These are phyloP conservation scores for Xestia c-nigrum DNA, from an alignment of 2,888 invertebrate genomes.

Conservation along the genomic window DNA sequence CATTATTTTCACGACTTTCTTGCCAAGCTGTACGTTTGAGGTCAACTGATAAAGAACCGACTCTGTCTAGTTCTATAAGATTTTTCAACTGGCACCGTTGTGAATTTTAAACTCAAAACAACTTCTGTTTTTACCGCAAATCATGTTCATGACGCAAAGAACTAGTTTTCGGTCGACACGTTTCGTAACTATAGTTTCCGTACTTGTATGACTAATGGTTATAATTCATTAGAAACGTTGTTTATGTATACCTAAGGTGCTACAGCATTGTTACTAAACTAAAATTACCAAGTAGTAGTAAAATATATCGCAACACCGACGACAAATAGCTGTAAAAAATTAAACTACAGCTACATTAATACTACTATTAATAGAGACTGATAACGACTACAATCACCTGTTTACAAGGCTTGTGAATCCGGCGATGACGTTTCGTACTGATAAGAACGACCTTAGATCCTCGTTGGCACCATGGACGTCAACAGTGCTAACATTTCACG, in stretches of 20 bases:
- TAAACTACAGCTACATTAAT: conserved; percentile 17
- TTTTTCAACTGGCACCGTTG: conserved; percentile 14
- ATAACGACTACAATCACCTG: conserved; percentile 36
- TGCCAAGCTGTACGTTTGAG: no score
- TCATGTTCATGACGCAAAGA: conserved; percentile 39
- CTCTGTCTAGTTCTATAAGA: conserved; percentile 25
- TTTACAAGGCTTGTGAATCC: conserved; percentile 18
- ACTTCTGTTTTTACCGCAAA: conserved; percentile 13
- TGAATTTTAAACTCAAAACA: conserved; percentile 5
- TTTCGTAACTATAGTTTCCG: conserved; percentile 44
- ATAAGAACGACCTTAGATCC: conserved; percentile 26
- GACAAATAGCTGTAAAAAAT: conserved; percentile 3
- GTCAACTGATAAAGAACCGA: conserved; percentile 51
- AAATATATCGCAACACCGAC: background rate
- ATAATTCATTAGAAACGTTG: conserved; percentile 33
- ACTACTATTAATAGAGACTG: conserved; percentile 21
- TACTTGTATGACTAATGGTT: conserved; percentile 45
- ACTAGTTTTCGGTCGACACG: conserved; percentile 46
- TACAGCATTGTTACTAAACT: conserved; percentile 7
- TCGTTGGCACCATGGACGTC: background rate
- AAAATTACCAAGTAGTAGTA: conserved; percentile 9
- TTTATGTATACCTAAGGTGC: conserved; percentile 13
- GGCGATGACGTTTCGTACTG: conserved; percentile 10
- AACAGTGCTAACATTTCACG: background rate
- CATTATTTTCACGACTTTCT: no score